Percentiles rank a stretch among this genome's conserved stretches.
These are phyloP conservation scores for Zelleria hepariella DNA, from an alignment of 2,888 invertebrate species.

Conservation along the genomic window DNA sequence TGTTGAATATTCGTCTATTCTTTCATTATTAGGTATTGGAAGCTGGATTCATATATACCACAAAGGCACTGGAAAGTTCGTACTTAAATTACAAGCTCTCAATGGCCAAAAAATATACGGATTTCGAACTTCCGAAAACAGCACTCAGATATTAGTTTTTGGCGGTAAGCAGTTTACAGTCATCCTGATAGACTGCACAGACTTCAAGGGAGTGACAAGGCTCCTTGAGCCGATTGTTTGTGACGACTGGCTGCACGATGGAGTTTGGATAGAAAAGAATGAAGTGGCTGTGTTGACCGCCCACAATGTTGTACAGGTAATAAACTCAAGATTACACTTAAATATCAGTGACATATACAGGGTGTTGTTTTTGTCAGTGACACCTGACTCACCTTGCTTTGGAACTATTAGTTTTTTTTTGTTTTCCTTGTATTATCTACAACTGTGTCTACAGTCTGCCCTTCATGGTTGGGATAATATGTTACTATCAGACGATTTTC, in stretches of 20 bases:
- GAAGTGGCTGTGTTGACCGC: constrained; percentile 74
- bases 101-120: constrained; percentile 73
- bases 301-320: constrained; percentile 75
- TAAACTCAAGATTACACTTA: no score
- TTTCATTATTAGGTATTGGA: constrained; percentile 62
- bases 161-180: constrained; percentile 71
- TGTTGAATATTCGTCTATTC: no score
- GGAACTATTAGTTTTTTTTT: no score
- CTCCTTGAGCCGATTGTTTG: constrained; percentile 35
- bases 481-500: no score
- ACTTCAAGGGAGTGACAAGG: constrained; percentile 15
- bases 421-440: no score
- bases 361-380: no score
- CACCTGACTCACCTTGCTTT: no score
- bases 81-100: constrained; percentile 30
- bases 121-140: constrained; percentile 39
- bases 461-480: no score
- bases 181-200: constrained; percentile 15
- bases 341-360: no score
- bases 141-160: constrained; percentile 54
- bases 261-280: constrained; percentile 56
- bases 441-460: no score
- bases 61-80: constrained; percentile 21
- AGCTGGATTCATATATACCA: constrained; percentile 47
- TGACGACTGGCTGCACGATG: constrained; percentile 78